Evolutionary conservation across 1,140 invertebrate genomes (phyloP), one percentile per base, ranked within the genome.

Genomic region (Drosophila kikkawai): DNA sequence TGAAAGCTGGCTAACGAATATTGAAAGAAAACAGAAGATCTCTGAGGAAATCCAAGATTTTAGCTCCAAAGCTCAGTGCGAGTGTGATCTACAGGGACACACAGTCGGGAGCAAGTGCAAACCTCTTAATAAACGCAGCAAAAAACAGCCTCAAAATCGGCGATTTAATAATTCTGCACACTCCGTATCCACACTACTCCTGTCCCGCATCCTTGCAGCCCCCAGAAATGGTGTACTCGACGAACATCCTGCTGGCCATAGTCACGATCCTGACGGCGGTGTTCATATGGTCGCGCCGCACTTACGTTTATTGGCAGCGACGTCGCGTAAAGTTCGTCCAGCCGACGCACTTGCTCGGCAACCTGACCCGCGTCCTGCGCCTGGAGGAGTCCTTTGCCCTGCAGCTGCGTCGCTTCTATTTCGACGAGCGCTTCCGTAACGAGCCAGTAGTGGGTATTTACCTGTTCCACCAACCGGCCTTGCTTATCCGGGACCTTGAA

Each of bases 401-500:
- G 55, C 83, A 91, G 60, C 63, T 92, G 64, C 82, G 86, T 1
- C 83, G 87, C 42, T 91, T 86, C 60, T 92, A 92, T 19, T 91
- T 84, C 26, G 83, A 92, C 32, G 65, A 87, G 6, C 79, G 79
- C 0, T 91, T 91, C 48, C 73, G 75, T 53, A 78, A 90, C 53
- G 92, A 92, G 55, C 91, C 92, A 26, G 78, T 93, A 12, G 84
- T 94, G 17, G 94, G 94, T 19, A 91, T 94, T 44, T 93, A 93
- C 53, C 86, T 94, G 53, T 93, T 93, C 55, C 82, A 93, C 47
- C 81, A 92, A 59, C 94, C 94, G 0, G 91, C 85, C 3, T 58
- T 95, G 36, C 83, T 95, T 19, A 82, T 95, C 5, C 92, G 93
- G 11, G 94, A 95, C 79, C 93, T 94, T 0, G 93, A 94, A 37